Percentiles rank a stretch among this genome's conserved stretches.
Conservation (phyloP, 2,888 invertebrate genomes). For the Seira musarum region DNA sequence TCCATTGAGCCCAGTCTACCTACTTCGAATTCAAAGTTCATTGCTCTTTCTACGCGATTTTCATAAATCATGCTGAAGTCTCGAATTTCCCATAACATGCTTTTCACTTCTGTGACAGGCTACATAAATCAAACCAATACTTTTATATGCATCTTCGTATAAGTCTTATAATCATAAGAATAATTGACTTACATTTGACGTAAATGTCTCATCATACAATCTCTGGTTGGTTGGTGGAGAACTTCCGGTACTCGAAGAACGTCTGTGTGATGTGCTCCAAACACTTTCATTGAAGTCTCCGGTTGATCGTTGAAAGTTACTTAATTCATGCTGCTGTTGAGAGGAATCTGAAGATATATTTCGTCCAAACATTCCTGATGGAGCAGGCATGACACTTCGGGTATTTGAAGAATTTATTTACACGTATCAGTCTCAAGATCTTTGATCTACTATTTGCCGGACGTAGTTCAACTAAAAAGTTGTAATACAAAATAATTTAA, state of each 20-base stretch:
- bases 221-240: background rate
- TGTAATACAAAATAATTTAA: too few relatives aligned
- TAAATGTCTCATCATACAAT: slow-evolving; percentile 41
- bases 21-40: slow-evolving; percentile 57
- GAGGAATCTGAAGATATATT: too few relatives aligned
- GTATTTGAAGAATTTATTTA: too few relatives aligned
- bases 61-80: slow-evolving; percentile 22
- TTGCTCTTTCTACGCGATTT: slow-evolving; percentile 35
- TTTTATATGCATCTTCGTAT: too few relatives aligned
- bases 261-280: background rate
- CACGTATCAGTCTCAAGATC: too few relatives aligned
- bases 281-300: background rate
- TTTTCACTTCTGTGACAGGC: slow-evolving; percentile 41
- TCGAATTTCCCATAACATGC: slow-evolving; percentile 53
- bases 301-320: too few relatives aligned
- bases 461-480: too few relatives aligned
- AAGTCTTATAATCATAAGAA: too few relatives aligned
- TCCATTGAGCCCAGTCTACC: slow-evolving; percentile 52
- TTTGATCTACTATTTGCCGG: too few relatives aligned
- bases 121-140: slow-evolving; percentile 1
- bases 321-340: too few relatives aligned
- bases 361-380: too few relatives aligned
- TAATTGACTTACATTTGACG: slow-evolving; percentile 30
- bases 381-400: too few relatives aligned
- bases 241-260: background rate